Evolutionary conservation across 1,140 invertebrate genomes (phyloP).

Genomic region (Drosophila kurseongensis): DNA sequence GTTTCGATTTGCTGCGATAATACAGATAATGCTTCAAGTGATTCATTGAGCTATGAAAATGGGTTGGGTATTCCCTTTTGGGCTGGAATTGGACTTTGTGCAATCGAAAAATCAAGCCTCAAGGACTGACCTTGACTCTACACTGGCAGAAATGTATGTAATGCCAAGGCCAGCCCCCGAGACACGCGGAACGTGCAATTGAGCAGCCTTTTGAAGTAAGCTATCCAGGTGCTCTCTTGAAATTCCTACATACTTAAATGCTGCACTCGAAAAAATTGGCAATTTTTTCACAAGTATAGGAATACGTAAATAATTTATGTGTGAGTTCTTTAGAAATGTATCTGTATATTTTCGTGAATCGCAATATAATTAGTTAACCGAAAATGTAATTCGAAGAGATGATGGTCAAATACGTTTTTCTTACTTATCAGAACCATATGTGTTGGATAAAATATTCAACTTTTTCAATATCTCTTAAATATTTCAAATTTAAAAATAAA

Average conservation of each 20-base stretch:
- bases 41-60: constrained; percentile 21
- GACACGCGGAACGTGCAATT: constrained; percentile 4
- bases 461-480: no score
- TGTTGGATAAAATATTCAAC: no score
- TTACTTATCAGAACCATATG: no score
- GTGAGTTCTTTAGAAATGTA: no score
- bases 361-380: no score
- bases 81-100: constrained; percentile 24
- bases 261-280: background rate
- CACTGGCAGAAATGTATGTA: constrained; percentile 18
- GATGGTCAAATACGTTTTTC: no score
- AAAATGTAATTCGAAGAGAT: no score
- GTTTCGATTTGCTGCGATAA: constrained; percentile 6
- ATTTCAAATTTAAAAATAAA: no score
- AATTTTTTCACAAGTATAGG: no score
- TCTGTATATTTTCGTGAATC: no score
- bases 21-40: constrained; percentile 22
- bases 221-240: constrained; percentile 30
- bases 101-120: background rate
- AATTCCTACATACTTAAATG: constrained; percentile 21
- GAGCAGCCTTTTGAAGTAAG: constrained; percentile 28
- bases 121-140: constrained; percentile 26
- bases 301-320: no score
- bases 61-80: constrained; percentile 29
- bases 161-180: constrained; percentile 5